phyloP scores from a whole-genome alignment of 2,113 vertebrate genomes.

The Chaetorhynchus papuensis region DNA sequence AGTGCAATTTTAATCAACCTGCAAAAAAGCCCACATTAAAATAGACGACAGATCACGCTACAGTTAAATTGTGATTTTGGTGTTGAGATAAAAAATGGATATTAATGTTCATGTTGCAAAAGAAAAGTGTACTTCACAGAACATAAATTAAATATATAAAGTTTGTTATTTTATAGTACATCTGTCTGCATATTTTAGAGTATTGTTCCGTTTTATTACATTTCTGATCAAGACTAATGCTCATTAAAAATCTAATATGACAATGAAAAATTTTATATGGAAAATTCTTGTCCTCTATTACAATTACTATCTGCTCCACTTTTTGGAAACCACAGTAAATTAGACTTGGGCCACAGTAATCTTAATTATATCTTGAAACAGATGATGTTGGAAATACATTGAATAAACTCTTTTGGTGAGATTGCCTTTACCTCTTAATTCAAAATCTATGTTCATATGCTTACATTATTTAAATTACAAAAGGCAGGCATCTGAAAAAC shows the following conservation, averaged over 20 bases:
- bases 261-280: conserved; percentile 34
- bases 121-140: neutral
- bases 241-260: conserved; percentile 36
- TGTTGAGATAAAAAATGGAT: conserved; percentile 31
- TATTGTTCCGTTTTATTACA: conserved; percentile 25
- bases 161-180: neutral
- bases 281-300: conserved; percentile 17
- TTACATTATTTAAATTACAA: conserved; percentile 59
- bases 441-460: conserved; percentile 35
- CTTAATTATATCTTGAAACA: conserved; percentile 60
- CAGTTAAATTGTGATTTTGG: neutral
- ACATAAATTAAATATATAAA: conserved; percentile 7
- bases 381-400: conserved; percentile 41
- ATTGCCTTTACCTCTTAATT: conserved; percentile 50
- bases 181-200: conserved; percentile 7
- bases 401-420: conserved; percentile 45
- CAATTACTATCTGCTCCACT: conserved; percentile 15
- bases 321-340: conserved; percentile 45
- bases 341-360: conserved; percentile 26
- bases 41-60: neutral
- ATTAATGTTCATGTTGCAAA: neutral
- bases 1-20: conserved; percentile 28
- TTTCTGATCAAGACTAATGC: conserved; percentile 46
- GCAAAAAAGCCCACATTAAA: neutral
- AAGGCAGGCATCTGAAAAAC: conserved; percentile 41